Evolutionary conservation across 2,888 invertebrate species (phyloP), one percentile per base, ranked within the genome.

Genomic region (Luperina testacea): DNA sequence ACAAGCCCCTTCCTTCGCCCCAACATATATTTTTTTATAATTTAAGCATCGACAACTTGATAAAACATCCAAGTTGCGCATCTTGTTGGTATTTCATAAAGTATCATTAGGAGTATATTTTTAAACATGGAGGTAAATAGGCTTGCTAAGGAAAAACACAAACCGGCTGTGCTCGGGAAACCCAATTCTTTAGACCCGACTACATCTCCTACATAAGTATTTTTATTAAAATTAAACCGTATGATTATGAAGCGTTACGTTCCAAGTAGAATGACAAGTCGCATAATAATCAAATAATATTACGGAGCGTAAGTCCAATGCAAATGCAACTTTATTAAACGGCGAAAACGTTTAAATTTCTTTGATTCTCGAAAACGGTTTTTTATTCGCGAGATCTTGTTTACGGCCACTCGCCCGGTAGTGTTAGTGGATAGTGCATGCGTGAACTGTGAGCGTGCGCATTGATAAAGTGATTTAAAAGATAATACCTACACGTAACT

Each of bases 341-440:
- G 0, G n/a, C 1, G 0, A 3, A 79, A 87, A 64, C 63, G 72
- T 74, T 69, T 65, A 80, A 75, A 82, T 53, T 85, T 13, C n/a
- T 45, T 70, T 82, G 63, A 64, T 38, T 45, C 2, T n/a, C 13
- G 4, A 48, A 45, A 24, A 45, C 53, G 4, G 48, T 15, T 77
- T 72, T 77, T 81, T 74, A 32, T 61, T 76, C 13, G 38, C 7
- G 59, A 75, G 45, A 71, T 90, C 89, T 89, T 92, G 90, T 92
- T 92, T 92, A 90, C 89, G 83, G 86, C 80, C 90, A 90, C 79
- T 90, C 84, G 85, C 59, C 73, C 86, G 75, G 80, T 76, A 82
- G 85, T 81, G 80, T 80, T 77, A 76, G 85, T 67, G 76, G 59
- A 71, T 76, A 72, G 85, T 86, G 87, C 84, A 81, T 83, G n/a